phyloP scores from a whole-genome alignment of 2,113 vertebrate genomes.

The Dipodomys stephensi region DNA sequence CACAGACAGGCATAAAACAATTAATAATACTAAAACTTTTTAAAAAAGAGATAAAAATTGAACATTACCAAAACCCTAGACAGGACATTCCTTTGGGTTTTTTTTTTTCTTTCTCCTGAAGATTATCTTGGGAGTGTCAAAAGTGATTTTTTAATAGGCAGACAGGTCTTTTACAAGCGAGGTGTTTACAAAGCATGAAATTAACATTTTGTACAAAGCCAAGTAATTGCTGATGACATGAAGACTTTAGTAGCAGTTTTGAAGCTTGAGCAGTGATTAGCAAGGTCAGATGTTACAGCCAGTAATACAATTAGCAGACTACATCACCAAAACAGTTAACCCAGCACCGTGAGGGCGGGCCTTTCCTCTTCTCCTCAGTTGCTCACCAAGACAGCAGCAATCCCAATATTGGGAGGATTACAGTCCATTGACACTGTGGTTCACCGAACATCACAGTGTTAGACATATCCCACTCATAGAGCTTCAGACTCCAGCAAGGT shows the following conservation, averaged over 20 bases:
- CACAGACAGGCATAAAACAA: too few species aligned
- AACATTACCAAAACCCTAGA: conserved; percentile 49
- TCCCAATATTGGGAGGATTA: neutral
- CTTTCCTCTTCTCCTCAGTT: too few species aligned
- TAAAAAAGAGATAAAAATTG: neutral
- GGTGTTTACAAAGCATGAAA: conserved; percentile 90
- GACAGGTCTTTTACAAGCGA: conserved; percentile 83
- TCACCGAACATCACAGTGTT: neutral
- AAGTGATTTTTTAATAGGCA: conserved; percentile 83
- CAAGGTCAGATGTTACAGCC: conserved; percentile 80
- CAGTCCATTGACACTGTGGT: neutral
- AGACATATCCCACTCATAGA: neutral
- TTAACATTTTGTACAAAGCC: conserved; percentile 86
- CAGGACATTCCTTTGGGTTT: neutral
- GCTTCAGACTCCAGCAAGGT: neutral
- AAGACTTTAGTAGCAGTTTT: conserved; percentile 80
- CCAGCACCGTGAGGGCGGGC: conserved; percentile 17
- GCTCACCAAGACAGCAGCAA: neutral
- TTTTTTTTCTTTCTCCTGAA: conserved; percentile 63
- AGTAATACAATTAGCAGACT: conserved; percentile 56
- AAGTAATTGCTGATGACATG: conserved; percentile 84
- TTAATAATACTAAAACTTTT: too few species aligned
- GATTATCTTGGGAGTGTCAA: conserved; percentile 82
- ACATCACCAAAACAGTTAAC: conserved; percentile 66
- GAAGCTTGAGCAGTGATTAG: conserved; percentile 81